Base-by-base conservation (phyloP, 2,797 vertebrate genomes). In the Coilia nasus region DNA sequence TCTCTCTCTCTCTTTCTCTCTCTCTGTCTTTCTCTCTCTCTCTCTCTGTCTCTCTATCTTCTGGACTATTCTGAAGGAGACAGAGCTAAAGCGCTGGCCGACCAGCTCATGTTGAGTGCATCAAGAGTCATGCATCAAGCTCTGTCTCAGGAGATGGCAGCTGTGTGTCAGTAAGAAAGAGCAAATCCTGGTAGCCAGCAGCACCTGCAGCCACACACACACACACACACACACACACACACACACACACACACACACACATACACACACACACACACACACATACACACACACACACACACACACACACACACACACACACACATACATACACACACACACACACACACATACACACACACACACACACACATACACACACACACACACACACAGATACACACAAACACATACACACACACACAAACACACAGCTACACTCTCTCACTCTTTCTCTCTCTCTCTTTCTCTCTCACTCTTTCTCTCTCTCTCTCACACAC, bases 61-160 rank as follows among this genome's bases (percentile, higher is more conserved):
- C 46, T 47, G 4, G 46, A 47, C 46, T 47, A 47, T 47, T 75
- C 67, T 19, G 67, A 25, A 75, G 17, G 31, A 35, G 17, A 35
- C 1, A 31, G 28, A 35, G 12, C 1, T 4, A 64, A 19, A 11
- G 28, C n/a, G 15, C 67, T 12, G 31, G 31, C 4, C 46, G 46
- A 3, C 46, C 46, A 10, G 46, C 46, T 47, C 4, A 10, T 47
- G 46, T 47, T 47, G 46, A 47, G 46, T 10, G 10, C 46, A 10
- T 47, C 46, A 47, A 10, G 46, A 3, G 3, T 10, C 10, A 10
- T 10, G 46, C 67, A 19, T 75, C 67, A 75, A 41, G 67, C 67
- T 31, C 31, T 75, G 67, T 28, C 67, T 75, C 67, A 75, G 31
- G 67, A 75, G 6, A 75, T 75, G 67, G 31, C 67, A 75, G 67